A percentile compares a stretch with the other conserved stretches of the same genome.
phyloP scores from a whole-genome alignment of 2,888 invertebrate species.

The Melieria picta region DNA sequence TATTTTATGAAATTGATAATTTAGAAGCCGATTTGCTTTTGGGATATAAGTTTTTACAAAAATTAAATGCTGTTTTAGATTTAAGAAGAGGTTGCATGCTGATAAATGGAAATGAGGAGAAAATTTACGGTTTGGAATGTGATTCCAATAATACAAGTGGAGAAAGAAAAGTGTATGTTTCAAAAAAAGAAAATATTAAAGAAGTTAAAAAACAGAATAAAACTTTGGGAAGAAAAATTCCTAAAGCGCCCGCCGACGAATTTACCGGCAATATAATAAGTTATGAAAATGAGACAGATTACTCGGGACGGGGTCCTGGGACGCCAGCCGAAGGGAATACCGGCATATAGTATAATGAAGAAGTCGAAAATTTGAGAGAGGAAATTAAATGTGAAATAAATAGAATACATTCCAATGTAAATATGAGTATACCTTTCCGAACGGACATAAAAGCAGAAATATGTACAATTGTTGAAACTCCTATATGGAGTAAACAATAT shows the following conservation, averaged over 20 bases:
- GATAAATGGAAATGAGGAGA: neutral
- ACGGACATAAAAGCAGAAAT: conserved; percentile 4
- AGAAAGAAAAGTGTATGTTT: neutral
- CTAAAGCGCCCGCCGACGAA: too few species aligned
- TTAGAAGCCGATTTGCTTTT: conserved; percentile 9
- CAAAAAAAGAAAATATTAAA: neutral
- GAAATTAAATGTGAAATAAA: too few species aligned
- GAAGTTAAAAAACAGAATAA: too few species aligned
- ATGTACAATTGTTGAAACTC: neutral
- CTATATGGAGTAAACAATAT: neutral
- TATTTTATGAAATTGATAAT: conserved; percentile 25
- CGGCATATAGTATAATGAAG: too few species aligned
- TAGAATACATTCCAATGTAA: neutral
- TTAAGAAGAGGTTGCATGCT: conserved; percentile 16
- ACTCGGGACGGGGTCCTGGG: neutral
- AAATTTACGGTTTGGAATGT: too few species aligned
- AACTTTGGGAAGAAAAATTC: too few species aligned
- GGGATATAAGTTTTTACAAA: conserved; percentile 20
- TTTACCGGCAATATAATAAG: neutral
- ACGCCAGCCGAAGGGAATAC: neutral
- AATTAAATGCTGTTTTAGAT: conserved; percentile 10
- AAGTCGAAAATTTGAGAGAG: too few species aligned
- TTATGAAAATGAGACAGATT: neutral
- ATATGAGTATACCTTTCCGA: conserved; percentile 1
- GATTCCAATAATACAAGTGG: too few species aligned